Conservation (phyloP, 1,140 invertebrate genomes). For the Zeugodacus cucurbitae region DNA sequence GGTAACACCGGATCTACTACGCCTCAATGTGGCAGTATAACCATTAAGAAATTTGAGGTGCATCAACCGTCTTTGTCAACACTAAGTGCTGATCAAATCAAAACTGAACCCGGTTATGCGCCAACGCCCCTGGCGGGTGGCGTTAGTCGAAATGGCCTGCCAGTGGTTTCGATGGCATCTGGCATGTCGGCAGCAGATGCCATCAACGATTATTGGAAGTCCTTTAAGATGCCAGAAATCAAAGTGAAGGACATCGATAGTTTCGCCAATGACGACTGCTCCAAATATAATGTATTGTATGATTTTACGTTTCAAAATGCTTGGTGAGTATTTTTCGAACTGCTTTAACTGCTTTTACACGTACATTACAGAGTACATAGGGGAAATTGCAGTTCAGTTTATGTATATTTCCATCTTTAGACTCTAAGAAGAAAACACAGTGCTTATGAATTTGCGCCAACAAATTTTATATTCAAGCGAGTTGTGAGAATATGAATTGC, state of each 20-base stretch:
- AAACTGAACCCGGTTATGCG: neutral
- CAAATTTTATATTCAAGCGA: neutral
- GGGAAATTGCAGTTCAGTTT: conserved; percentile 38
- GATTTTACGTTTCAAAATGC: conserved; percentile 86
- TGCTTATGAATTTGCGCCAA: neutral
- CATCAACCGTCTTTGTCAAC: conserved; percentile 47
- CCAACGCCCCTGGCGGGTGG: neutral
- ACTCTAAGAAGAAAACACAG: conserved; percentile 42
- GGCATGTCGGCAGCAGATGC: conserved; percentile 51
- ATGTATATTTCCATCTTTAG: conserved; percentile 42
- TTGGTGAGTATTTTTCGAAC: conserved; percentile 73
- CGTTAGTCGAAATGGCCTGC: neutral
- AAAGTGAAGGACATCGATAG: conserved; percentile 79
- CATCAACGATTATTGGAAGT: conserved; percentile 55
- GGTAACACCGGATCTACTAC: neutral
- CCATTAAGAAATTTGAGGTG: conserved; percentile 61
- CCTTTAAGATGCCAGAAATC: conserved; percentile 78
- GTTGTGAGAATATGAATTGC: neutral
- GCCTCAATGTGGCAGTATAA: conserved; percentile 52
- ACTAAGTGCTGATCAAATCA: conserved; percentile 42
- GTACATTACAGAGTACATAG: conserved; percentile 23
- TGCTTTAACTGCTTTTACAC: neutral
- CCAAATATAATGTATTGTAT: conserved; percentile 84
- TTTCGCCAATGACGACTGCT: conserved; percentile 80
- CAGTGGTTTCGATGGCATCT: neutral